Conservation (phyloP, 2,888 invertebrate species). For the Notodonta dromedarius region DNA sequence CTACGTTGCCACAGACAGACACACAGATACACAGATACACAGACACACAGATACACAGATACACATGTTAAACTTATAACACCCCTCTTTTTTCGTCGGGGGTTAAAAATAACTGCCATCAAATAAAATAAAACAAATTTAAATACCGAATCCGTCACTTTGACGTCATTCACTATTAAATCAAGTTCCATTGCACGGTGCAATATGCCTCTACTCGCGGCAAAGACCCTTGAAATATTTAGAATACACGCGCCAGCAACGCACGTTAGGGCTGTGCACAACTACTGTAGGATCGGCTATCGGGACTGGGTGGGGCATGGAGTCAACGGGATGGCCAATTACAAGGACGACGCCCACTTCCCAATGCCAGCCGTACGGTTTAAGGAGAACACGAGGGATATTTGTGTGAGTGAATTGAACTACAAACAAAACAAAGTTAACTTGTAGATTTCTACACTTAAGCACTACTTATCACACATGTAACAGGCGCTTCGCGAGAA, state of each 20-base stretch:
- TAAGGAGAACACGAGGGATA: constrained; percentile 84
- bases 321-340: constrained; percentile 82
- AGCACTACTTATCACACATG: not conserved
- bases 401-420: constrained; percentile 64
- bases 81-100: no score
- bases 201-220: constrained; percentile 39
- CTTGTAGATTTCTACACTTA: no score
- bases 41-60: no score
- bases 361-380: constrained; percentile 87
- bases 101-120: constrained; percentile 5
- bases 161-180: not conserved
- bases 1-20: no score
- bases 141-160: constrained; percentile 18
- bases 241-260: constrained; percentile 15
- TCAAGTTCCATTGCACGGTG: not conserved
- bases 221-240: constrained; percentile 33
- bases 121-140: constrained; percentile 20
- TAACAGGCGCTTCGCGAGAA: constrained; percentile 91
- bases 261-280: constrained; percentile 47
- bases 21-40: no score
- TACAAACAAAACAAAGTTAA: not conserved
- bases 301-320: constrained; percentile 88
- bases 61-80: no score
- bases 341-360: constrained; percentile 83
- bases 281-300: constrained; percentile 79